A percentile compares a stretch with the other conserved stretches of the same genome.
Conservation (phyloP, 2,888 invertebrate species). For the Erebia aethiops region DNA sequence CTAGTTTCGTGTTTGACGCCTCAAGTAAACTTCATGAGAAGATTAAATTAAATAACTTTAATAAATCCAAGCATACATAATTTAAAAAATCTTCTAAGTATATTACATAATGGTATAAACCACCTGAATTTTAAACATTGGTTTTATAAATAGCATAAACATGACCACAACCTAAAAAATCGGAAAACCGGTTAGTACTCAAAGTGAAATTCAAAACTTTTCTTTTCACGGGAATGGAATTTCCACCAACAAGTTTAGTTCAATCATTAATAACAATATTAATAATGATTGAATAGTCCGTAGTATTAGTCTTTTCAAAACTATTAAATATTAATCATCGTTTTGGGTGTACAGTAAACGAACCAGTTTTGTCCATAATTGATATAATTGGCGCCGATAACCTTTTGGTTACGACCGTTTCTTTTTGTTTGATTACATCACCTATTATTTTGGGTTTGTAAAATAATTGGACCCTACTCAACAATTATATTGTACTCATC, state of each 20-base stretch:
- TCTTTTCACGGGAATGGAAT: neutral
- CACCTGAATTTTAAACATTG: no score
- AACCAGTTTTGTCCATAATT: slow-evolving; percentile 26
- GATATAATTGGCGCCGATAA: slow-evolving; percentile 31
- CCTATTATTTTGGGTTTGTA: slow-evolving; percentile 5
- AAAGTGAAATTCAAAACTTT: neutral
- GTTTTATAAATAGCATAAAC: no score
- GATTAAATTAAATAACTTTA: no score
- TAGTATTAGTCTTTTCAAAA: slow-evolving; percentile 8
- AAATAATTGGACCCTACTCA: slow-evolving; percentile 11
- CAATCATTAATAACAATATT: neutral
- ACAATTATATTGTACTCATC: neutral
- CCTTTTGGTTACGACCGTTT: slow-evolving; percentile 19
- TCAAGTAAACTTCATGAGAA: no score
- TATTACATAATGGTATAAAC: no score
- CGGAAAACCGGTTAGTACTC: no score
- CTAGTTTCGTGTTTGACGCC: no score
- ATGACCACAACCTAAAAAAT: no score
- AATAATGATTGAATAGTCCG: no score
- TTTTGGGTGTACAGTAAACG: slow-evolving; percentile 1
- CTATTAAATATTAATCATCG: slow-evolving; percentile 17
- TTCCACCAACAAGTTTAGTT: neutral
- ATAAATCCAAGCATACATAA: no score
- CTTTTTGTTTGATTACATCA: slow-evolving; percentile 16
- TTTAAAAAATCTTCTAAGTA: no score